phyloP scores from a whole-genome alignment of 2,888 invertebrate species.

The Hedya salicella region DNA sequence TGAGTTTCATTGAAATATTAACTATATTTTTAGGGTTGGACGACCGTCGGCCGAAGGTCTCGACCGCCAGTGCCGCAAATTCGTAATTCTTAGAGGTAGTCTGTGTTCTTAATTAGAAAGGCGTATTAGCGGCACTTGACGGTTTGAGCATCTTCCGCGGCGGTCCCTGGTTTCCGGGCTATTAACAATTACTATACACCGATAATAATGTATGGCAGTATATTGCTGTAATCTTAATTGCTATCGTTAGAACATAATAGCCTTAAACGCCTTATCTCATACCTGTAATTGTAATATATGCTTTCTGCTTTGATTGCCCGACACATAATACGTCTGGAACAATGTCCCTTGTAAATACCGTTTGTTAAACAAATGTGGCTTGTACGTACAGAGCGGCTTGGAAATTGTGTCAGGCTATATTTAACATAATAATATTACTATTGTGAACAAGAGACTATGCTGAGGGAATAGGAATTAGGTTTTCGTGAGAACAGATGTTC shows the following conservation, averaged over 20 bases:
- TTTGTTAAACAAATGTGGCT: conserved; percentile 13
- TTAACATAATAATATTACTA: neutral
- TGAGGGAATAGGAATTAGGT: neutral
- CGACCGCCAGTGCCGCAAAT: too few species aligned
- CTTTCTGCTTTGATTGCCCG: conserved; percentile 11
- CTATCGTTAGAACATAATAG: neutral
- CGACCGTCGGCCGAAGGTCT: too few species aligned
- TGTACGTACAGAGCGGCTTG: conserved; percentile 12
- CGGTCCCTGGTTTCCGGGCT: too few species aligned
- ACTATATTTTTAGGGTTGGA: too few species aligned
- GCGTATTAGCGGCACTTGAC: too few species aligned
- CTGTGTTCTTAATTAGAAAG: too few species aligned
- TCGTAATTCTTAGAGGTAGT: too few species aligned
- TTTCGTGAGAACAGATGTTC: neutral
- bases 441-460: neutral
- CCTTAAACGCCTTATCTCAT: neutral
- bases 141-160: too few species aligned
- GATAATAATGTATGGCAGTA: too few species aligned
- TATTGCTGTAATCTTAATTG: neutral
- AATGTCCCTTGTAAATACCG: conserved; percentile 13
- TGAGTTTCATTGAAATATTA: too few species aligned
- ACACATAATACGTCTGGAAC: neutral
- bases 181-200: too few species aligned
- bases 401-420: neutral
- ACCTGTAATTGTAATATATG: neutral